Conservation (phyloP, 2,113 vertebrate species). For the Todiramphus saurophagus region DNA sequence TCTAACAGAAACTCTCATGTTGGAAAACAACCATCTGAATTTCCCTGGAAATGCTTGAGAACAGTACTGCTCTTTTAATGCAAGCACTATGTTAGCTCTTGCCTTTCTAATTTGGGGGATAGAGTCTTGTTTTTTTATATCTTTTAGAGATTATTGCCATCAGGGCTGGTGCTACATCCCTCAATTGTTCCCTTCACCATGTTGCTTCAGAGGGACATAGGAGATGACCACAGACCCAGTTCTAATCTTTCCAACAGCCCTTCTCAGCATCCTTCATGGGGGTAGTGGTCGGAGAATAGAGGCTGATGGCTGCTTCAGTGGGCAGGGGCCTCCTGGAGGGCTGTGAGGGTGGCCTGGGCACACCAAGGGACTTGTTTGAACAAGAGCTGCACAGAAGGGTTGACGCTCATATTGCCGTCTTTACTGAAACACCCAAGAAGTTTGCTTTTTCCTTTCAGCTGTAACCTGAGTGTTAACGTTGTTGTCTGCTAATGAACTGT, state of each 20-base stretch:
- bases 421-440: neutral
- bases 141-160: neutral
- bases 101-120: neutral
- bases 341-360: neutral
- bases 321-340: neutral
- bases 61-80: neutral
- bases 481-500: conserved; percentile 16
- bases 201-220: neutral
- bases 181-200: neutral
- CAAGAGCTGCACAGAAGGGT: neutral
- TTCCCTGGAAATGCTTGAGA: neutral
- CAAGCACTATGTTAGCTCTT: neutral
- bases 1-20: neutral
- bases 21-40: neutral
- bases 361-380: neutral
- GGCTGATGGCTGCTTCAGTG: neutral
- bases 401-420: neutral
- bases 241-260: neutral
- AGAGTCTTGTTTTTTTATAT: neutral
- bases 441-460: neutral
- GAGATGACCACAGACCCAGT: accelerated
- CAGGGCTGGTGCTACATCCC: neutral
- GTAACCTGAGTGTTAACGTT: neutral
- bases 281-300: neutral
- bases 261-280: too few relatives aligned